Evolutionary conservation across 2,888 invertebrate genomes (phyloP), one percentile per base, ranked within the genome.

Genomic region (Sepiola atlantica): DNA sequence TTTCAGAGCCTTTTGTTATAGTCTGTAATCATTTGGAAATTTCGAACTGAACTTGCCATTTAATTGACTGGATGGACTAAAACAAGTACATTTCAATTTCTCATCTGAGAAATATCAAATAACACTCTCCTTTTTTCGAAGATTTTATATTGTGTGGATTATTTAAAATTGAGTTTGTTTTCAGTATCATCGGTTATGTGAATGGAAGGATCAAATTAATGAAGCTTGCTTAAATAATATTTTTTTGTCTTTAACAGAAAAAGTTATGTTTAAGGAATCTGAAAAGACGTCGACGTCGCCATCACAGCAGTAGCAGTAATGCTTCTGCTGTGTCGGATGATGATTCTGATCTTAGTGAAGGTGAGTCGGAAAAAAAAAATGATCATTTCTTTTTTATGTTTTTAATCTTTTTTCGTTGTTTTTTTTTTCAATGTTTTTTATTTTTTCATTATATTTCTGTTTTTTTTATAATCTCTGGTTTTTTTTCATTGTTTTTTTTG

Each of bases 321-420:
- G 96, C 96, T 77, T 95, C 95, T 94, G 96, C 96, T n/a, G 96
- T 96, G 93, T 94, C 96, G 77, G 96, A 96, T 6, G 96, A 96
- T 55, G 96, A 96, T 8, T 97, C 97, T 55, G 97, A 97, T 94
- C 96, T 97, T 45, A 97, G 97, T 96, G 97, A 97, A 96, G 97
- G 97, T 96, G 94, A 92, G 93, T 94, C 20, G 4, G n/a, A n/a
- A n/a, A n/a, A n/a, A n/a, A 45, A 45, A 8, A 45, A 45, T 45
- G 2, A 45, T 45, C 45, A 45, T 45, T 45, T 45, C 8, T 45
- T 45, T 45, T 45, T 2, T n/a, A n/a, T n/a, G n/a, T n/a, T 45
- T 45, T 8, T 45, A 45, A 4, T 45, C 45, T 45, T 45, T n/a
- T n/a, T 92, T 28, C 4, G 3, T 92, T 55, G 1, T 24, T 3